Conservation (phyloP, 2,888 invertebrate genomes). For the Meloe dianella region DNA sequence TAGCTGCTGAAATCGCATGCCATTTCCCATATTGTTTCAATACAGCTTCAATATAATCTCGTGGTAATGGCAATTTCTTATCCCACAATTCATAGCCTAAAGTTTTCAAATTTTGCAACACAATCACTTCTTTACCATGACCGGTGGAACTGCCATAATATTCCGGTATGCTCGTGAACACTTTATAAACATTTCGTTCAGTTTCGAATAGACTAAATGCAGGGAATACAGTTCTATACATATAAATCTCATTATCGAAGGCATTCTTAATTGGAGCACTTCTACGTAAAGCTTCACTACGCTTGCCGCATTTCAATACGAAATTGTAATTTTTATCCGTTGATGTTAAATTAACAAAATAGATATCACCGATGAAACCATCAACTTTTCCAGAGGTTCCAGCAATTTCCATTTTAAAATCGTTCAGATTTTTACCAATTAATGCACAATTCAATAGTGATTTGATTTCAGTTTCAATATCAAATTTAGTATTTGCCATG, state of each 20-base stretch:
- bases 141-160: constrained; percentile 13
- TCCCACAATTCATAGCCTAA: constrained; percentile 38
- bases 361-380: constrained; percentile 21
- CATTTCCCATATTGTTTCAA: constrained; percentile 42
- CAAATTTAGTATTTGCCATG: not conserved
- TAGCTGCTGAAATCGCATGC: not conserved
- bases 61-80: constrained; percentile 39
- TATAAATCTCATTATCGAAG: constrained; percentile 17
- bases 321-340: constrained; percentile 11
- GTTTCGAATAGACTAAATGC: constrained; percentile 16
- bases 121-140: constrained; percentile 16
- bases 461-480: constrained; percentile 9
- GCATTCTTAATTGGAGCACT: constrained; percentile 14
- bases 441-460: constrained; percentile 4
- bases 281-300: constrained; percentile 14
- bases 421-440: constrained; percentile 4
- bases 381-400: constrained; percentile 25
- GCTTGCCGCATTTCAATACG: constrained; percentile 23
- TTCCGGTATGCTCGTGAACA: constrained; percentile 17
- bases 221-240: constrained; percentile 13
- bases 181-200: not conserved
- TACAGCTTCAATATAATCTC: constrained; percentile 40
- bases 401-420: not conserved
- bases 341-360: constrained; percentile 14
- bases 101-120: constrained; percentile 40